Base-by-base conservation (phyloP, 2,113 vertebrate species). In the Brachyistius frenatus region DNA sequence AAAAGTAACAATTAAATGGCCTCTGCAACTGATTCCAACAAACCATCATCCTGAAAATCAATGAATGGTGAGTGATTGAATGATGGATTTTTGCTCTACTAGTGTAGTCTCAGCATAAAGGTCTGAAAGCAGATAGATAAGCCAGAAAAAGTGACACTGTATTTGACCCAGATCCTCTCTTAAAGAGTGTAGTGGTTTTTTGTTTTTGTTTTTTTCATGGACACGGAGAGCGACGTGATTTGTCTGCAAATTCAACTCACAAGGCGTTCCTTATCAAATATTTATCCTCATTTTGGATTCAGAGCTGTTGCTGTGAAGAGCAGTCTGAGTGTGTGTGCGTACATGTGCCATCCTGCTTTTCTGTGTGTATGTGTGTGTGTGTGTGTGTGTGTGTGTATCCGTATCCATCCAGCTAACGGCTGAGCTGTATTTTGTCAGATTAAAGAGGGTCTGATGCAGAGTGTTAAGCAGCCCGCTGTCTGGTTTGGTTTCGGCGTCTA, bases 211-310 rank as follows among this genome's bases (percentile, higher is more conserved):
- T 61, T 57, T 80, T 32, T 5, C 53, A 16, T 30, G 54, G 70
- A 86, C 74, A 65, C 50, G 11, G 71, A 32, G 30, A 66, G 60
- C 54, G 66, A 85, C 83, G 90, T 92, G 90, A 85, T 89, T 85
- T 86, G 85, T 88, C 90, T 90, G 63, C 84, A 85, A 80, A 92
- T 89, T 80, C 66, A 39, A 74, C 76, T 87, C 83, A 72, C 67
- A 63, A 81, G 57, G 61, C 76, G 2, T 63, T 75, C 55, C 87
- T 85, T 65, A 92, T 92, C 74, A 92, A 92, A 88, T 92, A 92
- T 92, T 92, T 86, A 91, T 89, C 66, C 77, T 86, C 88, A 88
- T 87, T 88, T 86, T 83, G 52, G 66, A 89, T 88, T 89, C 86
- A 73, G 78, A 73, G 76, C 86, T 73, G 81, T 84, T 68, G 80